Evolutionary conservation across 2,113 vertebrate genomes (phyloP).

Genomic region (Chionomys nivalis): DNA sequence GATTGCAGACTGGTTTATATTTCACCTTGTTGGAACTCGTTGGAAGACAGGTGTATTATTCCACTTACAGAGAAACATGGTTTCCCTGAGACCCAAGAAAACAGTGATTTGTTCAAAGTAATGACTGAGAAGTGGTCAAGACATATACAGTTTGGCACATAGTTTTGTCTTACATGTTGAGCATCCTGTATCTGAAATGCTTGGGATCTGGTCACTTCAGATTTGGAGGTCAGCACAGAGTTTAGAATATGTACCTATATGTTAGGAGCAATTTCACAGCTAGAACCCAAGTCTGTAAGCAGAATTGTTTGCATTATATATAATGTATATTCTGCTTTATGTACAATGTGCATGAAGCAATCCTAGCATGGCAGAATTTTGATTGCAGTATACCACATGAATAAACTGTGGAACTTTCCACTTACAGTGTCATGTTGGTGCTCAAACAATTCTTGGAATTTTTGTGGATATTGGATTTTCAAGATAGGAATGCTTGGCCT

Average conservation of each 20-base stretch:
- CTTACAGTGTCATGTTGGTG: not conserved
- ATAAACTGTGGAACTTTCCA: not conserved
- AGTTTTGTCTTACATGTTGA: not conserved
- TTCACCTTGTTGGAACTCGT: conserved; percentile 32
- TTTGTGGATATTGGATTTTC: not conserved
- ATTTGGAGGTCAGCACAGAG: not conserved
- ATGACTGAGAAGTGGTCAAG: conserved; percentile 2
- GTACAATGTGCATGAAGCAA: not conserved
- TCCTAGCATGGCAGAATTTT: not conserved
- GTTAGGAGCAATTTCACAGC: not conserved
- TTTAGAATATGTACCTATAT: not conserved
- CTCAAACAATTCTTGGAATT: not conserved
- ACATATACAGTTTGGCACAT: not conserved
- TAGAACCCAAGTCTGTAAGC: not conserved
- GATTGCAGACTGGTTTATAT: not conserved
- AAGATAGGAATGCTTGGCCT: not conserved
- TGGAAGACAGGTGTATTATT: not conserved
- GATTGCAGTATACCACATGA: not conserved
- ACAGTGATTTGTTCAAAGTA: not conserved
- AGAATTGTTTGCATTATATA: not conserved
- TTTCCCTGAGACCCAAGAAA: not conserved
- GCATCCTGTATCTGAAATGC: not conserved
- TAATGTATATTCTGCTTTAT: not conserved
- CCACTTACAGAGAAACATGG: not conserved
- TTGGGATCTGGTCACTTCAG: not conserved